Conservation (phyloP, 2,888 invertebrate species). For the Hedya salicella region DNA sequence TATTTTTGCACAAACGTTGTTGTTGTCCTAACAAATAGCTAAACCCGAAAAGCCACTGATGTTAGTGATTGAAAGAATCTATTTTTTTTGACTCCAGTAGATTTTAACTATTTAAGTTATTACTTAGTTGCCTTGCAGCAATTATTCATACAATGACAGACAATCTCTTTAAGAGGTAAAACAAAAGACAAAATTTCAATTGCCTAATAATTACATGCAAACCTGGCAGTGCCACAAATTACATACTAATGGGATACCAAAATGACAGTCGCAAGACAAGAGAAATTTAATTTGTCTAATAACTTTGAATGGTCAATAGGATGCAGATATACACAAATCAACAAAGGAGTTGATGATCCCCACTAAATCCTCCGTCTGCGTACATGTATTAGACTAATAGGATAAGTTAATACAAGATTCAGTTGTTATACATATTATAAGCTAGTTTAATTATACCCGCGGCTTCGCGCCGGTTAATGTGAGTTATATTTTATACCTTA, state of each 20-base stretch:
- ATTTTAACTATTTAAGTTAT: too few relatives aligned
- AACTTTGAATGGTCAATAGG: constrained; percentile 9
- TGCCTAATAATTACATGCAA: neutral
- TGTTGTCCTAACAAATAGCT: too few relatives aligned
- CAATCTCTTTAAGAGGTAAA: neutral
- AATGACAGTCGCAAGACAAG: neutral
- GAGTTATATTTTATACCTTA: too few relatives aligned
- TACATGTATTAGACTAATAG: neutral
- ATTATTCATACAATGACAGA: neutral
- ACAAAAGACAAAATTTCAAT: neutral
- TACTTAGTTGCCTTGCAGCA: too few relatives aligned
- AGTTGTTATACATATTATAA: too few relatives aligned
- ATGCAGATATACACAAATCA: constrained; percentile 13
- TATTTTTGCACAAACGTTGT: too few relatives aligned
- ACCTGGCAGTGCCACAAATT: neutral
- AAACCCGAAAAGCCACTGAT: too few relatives aligned
- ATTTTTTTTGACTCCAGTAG: too few relatives aligned
- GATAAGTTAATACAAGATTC: too few relatives aligned
- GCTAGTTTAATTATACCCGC: too few relatives aligned
- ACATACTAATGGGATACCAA: neutral
- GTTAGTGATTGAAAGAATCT: too few relatives aligned
- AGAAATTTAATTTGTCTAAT: constrained; percentile 23
- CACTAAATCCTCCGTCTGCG: neutral
- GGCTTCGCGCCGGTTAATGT: too few relatives aligned
- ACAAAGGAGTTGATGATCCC: neutral